Conservation (phyloP, 92 coral and sea anemone species). For the Porites rus region DNA sequence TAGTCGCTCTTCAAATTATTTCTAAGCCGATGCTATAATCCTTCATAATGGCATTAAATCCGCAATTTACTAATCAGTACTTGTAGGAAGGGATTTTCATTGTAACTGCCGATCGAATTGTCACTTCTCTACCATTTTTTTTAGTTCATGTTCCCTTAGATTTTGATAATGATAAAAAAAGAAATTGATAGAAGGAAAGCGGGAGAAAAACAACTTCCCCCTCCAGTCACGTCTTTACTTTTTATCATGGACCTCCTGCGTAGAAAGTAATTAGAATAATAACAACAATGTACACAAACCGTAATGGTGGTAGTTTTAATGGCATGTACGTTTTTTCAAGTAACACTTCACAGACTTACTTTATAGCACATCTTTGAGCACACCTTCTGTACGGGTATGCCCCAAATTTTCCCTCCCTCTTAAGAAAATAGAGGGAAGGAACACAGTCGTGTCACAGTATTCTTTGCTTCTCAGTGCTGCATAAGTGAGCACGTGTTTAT, state of each 20-base stretch:
- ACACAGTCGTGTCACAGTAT: no score
- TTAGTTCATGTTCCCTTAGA: neutral
- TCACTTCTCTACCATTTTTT: neutral
- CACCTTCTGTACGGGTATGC: no score
- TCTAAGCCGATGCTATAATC: conserved; percentile 32
- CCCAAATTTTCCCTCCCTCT: no score
- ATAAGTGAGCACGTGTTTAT: neutral
- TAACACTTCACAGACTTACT: no score
- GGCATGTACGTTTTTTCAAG: neutral
- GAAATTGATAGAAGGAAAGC: neutral
- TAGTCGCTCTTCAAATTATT: conserved; percentile 25
- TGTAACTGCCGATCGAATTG: neutral
- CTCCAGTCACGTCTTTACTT: conserved; percentile 28
- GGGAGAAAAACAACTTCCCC: conserved; percentile 8
- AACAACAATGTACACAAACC: conserved; percentile 21
- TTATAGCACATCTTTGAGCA: no score
- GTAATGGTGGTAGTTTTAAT: conserved; percentile 2
- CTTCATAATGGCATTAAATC: conserved; percentile 34
- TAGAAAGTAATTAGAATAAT: conserved; percentile 22
- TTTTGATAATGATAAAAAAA: neutral
- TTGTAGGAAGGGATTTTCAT: neutral
- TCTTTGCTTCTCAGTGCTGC: no score
- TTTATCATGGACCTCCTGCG: conserved; percentile 35
- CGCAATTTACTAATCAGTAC: neutral
- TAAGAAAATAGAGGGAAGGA: no score